phyloP scores from a whole-genome alignment of 2,888 invertebrate genomes.

The Lasioglossum villosulum region DNA sequence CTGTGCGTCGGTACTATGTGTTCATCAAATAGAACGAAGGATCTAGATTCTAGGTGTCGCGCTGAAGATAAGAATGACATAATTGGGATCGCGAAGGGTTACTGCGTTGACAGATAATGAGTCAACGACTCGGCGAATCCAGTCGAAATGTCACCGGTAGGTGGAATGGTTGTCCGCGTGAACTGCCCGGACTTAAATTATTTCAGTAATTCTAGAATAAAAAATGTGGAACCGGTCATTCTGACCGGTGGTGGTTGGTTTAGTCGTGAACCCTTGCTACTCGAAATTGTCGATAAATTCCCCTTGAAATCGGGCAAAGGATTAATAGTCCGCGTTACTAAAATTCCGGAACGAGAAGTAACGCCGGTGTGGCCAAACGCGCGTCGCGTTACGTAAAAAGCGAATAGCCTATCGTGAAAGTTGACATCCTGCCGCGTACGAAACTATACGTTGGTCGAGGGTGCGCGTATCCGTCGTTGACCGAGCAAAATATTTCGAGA shows the following conservation, averaged over 20 bases:
- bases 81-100: not conserved
- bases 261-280: too few relatives aligned
- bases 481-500: not conserved
- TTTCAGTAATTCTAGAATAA: too few relatives aligned
- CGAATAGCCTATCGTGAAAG: not conserved
- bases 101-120: not conserved
- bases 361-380: not conserved
- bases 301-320: too few relatives aligned
- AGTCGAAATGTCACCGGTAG: not conserved
- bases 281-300: too few relatives aligned
- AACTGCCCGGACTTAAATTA: not conserved
- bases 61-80: not conserved
- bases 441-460: not conserved
- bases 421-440: not conserved
- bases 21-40: not conserved
- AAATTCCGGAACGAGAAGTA: not conserved
- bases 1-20: not conserved
- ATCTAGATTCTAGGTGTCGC: not conserved
- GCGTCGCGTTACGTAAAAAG: not conserved
- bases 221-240: too few relatives aligned
- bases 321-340: not conserved
- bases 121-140: too few relatives aligned
- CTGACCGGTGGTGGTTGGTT: too few relatives aligned
- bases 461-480: not conserved
- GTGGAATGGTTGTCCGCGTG: not conserved